Evolutionary conservation across 2,113 vertebrate genomes (phyloP).

Genomic region (Pseudopodoces humilis): DNA sequence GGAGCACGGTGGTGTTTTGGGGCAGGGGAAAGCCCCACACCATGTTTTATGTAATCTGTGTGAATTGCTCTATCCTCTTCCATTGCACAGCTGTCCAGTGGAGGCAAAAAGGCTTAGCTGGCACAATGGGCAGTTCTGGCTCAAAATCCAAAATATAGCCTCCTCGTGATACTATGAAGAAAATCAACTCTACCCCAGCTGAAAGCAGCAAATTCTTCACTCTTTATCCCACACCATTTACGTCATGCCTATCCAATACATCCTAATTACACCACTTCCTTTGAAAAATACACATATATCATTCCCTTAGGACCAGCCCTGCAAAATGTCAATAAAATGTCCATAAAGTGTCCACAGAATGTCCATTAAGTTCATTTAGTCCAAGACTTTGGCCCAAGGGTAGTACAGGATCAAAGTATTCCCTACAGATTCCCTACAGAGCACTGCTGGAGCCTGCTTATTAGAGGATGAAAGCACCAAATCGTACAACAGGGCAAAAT

Average conservation of each 20-base stretch:
- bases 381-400: no score
- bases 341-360: neutral
- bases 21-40: neutral
- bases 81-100: rapidly evolving
- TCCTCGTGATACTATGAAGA: neutral
- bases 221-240: neutral
- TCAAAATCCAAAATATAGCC: neutral
- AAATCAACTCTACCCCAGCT: neutral
- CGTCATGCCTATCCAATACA: neutral
- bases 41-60: rapidly evolving
- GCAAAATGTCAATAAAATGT: neutral
- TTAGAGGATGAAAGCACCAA: neutral
- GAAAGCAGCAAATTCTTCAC: neutral
- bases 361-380: neutral
- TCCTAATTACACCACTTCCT: neutral
- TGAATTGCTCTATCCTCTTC: neutral
- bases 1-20: neutral
- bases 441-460: neutral
- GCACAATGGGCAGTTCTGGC: neutral
- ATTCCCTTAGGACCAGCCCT: neutral
- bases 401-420: rapidly evolving
- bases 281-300: neutral
- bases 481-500: neutral
- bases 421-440: neutral
- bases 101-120: neutral